Evolutionary conservation across 2,113 vertebrate species (phyloP).

Genomic region (Australoheros scitulus): DNA sequence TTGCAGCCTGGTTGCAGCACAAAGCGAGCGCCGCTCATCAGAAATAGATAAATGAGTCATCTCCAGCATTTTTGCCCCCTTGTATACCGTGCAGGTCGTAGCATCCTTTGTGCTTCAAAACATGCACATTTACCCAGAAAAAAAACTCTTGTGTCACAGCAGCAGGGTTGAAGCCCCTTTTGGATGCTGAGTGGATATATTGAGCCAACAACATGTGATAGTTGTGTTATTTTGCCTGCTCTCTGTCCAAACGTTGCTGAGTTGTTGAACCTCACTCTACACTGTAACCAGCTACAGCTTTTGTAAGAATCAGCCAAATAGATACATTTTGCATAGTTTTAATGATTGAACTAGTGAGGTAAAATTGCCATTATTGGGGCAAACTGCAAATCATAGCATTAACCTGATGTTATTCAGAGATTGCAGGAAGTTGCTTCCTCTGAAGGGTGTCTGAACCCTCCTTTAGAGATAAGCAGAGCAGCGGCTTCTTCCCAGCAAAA

Average conservation of each 20-base stretch:
- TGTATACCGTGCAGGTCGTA: neutral
- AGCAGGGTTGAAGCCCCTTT: neutral
- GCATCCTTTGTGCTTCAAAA: neutral
- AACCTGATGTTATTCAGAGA: neutral
- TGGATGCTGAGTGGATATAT: neutral
- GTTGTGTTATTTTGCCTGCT: neutral
- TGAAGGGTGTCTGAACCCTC: neutral
- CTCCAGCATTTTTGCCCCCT: neutral
- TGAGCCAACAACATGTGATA: neutral
- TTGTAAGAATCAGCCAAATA: neutral
- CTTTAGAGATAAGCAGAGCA: neutral
- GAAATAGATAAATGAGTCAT: too few species aligned
- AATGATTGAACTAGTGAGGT: neutral
- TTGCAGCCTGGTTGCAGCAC: neutral
- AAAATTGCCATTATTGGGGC: neutral
- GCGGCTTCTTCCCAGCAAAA: neutral
- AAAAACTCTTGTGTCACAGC: neutral
- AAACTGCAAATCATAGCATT: neutral
- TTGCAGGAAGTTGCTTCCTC: neutral
- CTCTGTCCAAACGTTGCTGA: neutral
- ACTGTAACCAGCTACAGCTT: neutral
- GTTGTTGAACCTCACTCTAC: neutral
- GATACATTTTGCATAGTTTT: neutral
- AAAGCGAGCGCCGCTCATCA: neutral
- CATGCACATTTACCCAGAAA: neutral